phyloP scores from a whole-genome alignment of 1,140 invertebrate species.

The Hesperophylax magnus region DNA sequence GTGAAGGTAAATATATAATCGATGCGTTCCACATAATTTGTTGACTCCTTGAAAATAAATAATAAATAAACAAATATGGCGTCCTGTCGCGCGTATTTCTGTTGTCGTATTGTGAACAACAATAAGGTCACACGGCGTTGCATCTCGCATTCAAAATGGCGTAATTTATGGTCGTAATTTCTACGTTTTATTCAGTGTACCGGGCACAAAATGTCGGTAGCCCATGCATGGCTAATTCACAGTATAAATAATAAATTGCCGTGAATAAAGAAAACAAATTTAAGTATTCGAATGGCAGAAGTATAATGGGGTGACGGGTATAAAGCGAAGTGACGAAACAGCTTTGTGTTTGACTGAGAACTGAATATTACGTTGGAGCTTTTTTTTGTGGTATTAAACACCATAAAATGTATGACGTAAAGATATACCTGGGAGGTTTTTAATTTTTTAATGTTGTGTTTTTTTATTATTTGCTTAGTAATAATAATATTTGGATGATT shows the following conservation, averaged over 20 bases:
- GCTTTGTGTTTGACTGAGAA: not conserved
- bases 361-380: no score
- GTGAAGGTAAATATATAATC: not conserved
- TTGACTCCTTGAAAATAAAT: constrained; percentile 9
- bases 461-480: no score
- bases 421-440: no score
- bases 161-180: constrained; percentile 46
- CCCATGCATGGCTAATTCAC: constrained; percentile 54
- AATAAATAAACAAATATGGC: constrained; percentile 15
- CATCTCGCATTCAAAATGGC: constrained; percentile 32
- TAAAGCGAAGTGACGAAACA: not conserved
- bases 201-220: constrained; percentile 42
- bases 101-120: constrained; percentile 19
- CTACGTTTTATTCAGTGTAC: constrained; percentile 33
- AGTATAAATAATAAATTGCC: constrained; percentile 56
- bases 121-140: constrained; percentile 41
- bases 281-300: constrained; percentile 22
- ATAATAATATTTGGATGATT: no score
- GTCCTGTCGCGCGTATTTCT: constrained; percentile 2
- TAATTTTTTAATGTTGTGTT: no score
- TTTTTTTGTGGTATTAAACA: no score
- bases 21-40: constrained; percentile 16
- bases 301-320: constrained; percentile 13
- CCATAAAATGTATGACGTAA: no score
- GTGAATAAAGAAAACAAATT: constrained; percentile 56